Conservation (phyloP, 2,888 invertebrate species). For the Gymnocheta viridis region DNA sequence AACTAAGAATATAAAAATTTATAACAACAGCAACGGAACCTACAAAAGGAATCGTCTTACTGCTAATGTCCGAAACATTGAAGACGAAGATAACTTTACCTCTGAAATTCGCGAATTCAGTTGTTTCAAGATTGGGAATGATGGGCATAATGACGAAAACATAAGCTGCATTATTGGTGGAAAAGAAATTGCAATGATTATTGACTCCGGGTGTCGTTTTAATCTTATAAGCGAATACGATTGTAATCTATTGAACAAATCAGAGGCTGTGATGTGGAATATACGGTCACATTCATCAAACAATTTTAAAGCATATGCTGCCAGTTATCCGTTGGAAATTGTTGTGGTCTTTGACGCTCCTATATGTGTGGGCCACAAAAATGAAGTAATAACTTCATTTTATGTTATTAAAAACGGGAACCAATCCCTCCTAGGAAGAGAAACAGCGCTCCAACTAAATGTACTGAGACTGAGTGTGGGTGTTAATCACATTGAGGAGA, state of each 20-base stretch:
- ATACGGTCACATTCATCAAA: constrained; percentile 43
- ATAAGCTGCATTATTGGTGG: constrained; percentile 17
- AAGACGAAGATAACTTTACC: constrained; percentile 19
- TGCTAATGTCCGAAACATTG: constrained; percentile 42
- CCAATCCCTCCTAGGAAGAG: constrained; percentile 65
- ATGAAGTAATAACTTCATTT: constrained; percentile 47
- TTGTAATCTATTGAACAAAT: constrained; percentile 31
- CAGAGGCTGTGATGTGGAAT: constrained; percentile 51
- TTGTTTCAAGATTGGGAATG: constrained; percentile 24
- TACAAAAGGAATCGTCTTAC: constrained; percentile 11
- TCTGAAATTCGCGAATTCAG: constrained; percentile 27
- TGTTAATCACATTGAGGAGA: constrained; percentile 34
- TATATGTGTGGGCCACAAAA: constrained; percentile 50
- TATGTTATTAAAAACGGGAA: constrained; percentile 65
- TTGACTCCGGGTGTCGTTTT: constrained; percentile 20
- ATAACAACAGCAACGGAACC: constrained; percentile 5
- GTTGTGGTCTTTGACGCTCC: constrained; percentile 50
- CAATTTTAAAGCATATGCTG: constrained; percentile 14
- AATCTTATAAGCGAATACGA: constrained; percentile 56
- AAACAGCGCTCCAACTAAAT: constrained; percentile 64
- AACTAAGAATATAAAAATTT: constrained; percentile 55
- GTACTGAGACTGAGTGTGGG: constrained; percentile 56
- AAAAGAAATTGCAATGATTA: constrained; percentile 18
- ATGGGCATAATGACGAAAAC: neutral
- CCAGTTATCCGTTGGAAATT: constrained; percentile 7